phyloP scores from a whole-genome alignment of 37 sponge, comb jelly and placozoan genomes.

The Geodia barretti region DNA sequence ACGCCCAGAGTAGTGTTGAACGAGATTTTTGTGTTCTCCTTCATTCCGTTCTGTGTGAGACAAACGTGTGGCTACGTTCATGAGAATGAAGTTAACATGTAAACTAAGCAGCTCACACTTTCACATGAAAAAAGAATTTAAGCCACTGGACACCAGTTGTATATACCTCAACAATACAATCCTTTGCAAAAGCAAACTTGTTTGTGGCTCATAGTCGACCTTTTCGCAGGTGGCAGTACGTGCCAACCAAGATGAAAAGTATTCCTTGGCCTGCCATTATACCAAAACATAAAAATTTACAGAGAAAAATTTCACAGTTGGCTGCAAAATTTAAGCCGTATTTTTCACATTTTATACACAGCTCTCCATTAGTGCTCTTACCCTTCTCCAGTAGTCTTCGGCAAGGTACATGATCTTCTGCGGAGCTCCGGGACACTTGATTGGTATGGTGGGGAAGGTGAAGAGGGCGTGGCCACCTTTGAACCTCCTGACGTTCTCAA shows the following conservation, averaged over 20 bases:
- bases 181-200: too few relatives aligned
- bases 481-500: slow-evolving; percentile 51
- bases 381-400: slow-evolving; percentile 82
- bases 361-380: slow-evolving; percentile 21
- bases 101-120: too few relatives aligned
- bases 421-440: slow-evolving; percentile 95
- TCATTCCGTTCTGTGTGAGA: slow-evolving; percentile 59
- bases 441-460: slow-evolving; percentile 85
- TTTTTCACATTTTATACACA: too few relatives aligned
- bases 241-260: too few relatives aligned
- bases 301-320: neutral
- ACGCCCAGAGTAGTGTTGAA: slow-evolving; percentile 85
- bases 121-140: too few relatives aligned
- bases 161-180: too few relatives aligned
- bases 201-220: too few relatives aligned
- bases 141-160: too few relatives aligned
- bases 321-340: neutral
- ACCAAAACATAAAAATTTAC: neutral
- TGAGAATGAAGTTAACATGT: too few relatives aligned
- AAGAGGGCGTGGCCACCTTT: slow-evolving; percentile 86
- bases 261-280: neutral
- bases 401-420: slow-evolving; percentile 98
- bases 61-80: too few relatives aligned
- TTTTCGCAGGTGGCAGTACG: too few relatives aligned
- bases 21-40: slow-evolving; percentile 60